Base-by-base conservation (phyloP, 2,797 vertebrate species). In the Lithobates pipiens region DNA sequence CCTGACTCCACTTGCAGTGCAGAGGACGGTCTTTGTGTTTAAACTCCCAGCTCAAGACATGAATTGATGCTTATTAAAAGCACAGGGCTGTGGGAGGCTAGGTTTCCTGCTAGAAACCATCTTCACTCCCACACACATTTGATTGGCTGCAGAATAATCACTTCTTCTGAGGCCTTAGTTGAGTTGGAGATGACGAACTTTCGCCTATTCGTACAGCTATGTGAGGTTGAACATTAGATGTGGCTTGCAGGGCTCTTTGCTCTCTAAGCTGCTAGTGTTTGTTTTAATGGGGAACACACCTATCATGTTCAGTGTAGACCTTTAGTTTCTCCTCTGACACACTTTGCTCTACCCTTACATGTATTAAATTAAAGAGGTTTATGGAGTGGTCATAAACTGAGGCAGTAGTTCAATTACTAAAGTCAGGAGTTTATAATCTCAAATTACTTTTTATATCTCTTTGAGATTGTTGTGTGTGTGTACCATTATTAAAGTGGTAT, bases 41-140 rank as follows among this genome's bases (percentile, higher is more conserved):
- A 25, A 39, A 16, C 34, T 77, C 34, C 46, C 29, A 73, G 70
- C 16, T 79, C 27, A 18, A 79, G 77, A 80, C 18, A 27, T 54
- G 44, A 42, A 76, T 46, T 39, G 46, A 39, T 82, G 73, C 80
- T 74, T 82, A 73, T 86, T 74, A 76, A 82, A 82, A 86, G 80
- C 74, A 50, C 75, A 77, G 54, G 25, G 71, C 72, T 57, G 86
- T 87, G 81, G 81, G 81, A 84, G 81, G 86, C 23, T 63, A 4
- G 63, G 76, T 75, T 87, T 87, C 86, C 86, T 87, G 86, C 76
- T 63, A 80, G 34, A 83, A 87, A 73, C 81, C 57, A 42, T 68
- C 72, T 84, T 68, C 69, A 27, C 75, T 85, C 69, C 78, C 65
- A 83, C 70, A 54, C 63, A 75, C 70, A 76, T 72, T 68, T 84